Evolutionary conservation across 2,113 vertebrate species (phyloP), one percentile per base, ranked within the genome.

Genomic region (Otocyon megalotis): DNA sequence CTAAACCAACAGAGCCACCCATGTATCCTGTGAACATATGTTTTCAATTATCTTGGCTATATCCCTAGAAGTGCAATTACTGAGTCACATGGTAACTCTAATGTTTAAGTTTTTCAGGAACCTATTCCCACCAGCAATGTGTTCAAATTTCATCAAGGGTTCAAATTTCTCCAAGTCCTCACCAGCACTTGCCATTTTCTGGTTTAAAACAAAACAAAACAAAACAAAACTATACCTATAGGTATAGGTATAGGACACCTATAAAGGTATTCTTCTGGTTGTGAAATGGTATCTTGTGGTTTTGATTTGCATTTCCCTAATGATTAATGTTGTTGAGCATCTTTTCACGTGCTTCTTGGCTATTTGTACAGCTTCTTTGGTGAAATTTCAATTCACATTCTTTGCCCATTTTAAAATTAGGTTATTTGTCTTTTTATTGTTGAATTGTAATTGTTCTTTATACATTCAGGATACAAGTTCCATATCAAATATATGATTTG

Each of bases 221-320:
- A 43, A 43, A 43, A 43, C n/a, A 43, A 43, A 7, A 6, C 43
- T 43, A 43, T 43, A 43, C 43, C 43, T 43, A 43, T 43, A 43
- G 43, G 43, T 43, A 43, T 43, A 43, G 43, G 43, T 43, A 43
- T 43, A 43, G 43, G 43, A 43, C 43, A 43, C 43, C 7, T 7
- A 43, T 43, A 43, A 43, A 43, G 43, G 43, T 43, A 60, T 56
- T 13, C 13, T 79, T 53, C 50, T 79, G 5, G 9, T 26, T 91
- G 8, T 71, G 72, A 69, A 62, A 50, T 53, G 17, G 16, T 91
- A 16, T 58, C 35, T 65, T n/a, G 15, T 53, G n/a, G 35, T 54
- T 89, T 84, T 90, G 48, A 65, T 65, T 56, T 90, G 35, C 79
- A 90, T 90, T 94, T 90, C 19, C 79, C 87, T 77, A 65, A 84